phyloP scores from a whole-genome alignment of 2,888 invertebrate genomes.

The Leucozona laternaria region DNA sequence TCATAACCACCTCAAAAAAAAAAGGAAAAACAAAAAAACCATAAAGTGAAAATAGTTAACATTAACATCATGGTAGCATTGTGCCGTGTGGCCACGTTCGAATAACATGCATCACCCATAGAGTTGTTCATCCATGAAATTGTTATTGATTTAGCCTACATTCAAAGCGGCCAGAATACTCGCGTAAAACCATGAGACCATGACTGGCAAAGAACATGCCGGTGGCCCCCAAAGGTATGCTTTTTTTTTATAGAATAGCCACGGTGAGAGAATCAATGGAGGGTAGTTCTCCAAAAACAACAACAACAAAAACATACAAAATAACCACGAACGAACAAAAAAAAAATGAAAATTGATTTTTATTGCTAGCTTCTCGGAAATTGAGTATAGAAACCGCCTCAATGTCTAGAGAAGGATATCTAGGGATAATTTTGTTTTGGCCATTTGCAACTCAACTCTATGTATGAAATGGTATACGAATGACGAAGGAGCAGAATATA shows the following conservation, averaged over 20 bases:
- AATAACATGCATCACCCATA: conserved; percentile 55
- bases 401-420: conserved; percentile 49
- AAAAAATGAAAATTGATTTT: conserved; percentile 64
- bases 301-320: conserved; percentile 4
- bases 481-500: conserved; percentile 15
- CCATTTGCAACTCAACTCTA: conserved; percentile 63
- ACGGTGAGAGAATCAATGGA: conserved; percentile 5
- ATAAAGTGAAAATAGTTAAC: conserved; percentile 53
- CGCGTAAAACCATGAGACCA: conserved; percentile 46
- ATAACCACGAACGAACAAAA: conserved; percentile 20
- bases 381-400: conserved; percentile 56
- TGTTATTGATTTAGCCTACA: conserved; percentile 72
- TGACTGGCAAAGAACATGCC: conserved; percentile 47
- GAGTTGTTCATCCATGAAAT: conserved; percentile 66
- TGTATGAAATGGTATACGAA: neutral
- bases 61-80: conserved; percentile 44
- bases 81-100: conserved; percentile 34
- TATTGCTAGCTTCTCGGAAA: conserved; percentile 62
- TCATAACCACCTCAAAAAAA: neutral
- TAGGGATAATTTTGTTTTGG: conserved; percentile 32
- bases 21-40: neutral
- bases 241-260: neutral
- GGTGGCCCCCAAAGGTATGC: conserved; percentile 32
- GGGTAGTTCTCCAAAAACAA: conserved; percentile 17
- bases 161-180: conserved; percentile 53